Base-by-base conservation (phyloP, 2,797 vertebrate species). In the Fistularia tabacaria region DNA sequence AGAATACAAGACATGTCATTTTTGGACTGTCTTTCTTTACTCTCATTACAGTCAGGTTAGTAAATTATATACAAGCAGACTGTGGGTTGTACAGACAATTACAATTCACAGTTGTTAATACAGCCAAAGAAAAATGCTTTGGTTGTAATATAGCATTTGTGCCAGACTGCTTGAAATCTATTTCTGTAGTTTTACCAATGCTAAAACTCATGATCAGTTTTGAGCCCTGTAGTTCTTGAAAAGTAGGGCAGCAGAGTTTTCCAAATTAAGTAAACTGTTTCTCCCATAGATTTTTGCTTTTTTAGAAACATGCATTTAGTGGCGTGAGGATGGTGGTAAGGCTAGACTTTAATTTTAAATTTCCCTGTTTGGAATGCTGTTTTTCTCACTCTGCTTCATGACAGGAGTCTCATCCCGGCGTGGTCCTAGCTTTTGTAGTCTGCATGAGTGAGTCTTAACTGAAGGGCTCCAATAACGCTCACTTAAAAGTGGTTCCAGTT, bases 291-390 rank as follows among this genome's bases (percentile, higher is more conserved):
- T 80, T 78, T 67, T 25, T 57, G n/a, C 71, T 61, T 73, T 85
- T 87, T 86, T 78, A 74, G 66, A 76, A 86, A 80, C 84, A 38
- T 88, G 73, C 82, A 88, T 75, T 91, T 90, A 88, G 88, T 88
- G 90, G 89, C 85, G 77, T 71, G 54, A 84, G 70, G 62, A 77
- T 48, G 55, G 71, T 73, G 76, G 84, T 87, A 86, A 90, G 85
- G 69, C 73, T 74, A 87, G 81, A 87, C 80, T 82, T 86, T 77
- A 70, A 81, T 84, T 84, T 84, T 78, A 82, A 82, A 87, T 86
- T 86, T 83, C 61, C 70, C 73, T 73, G 60, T 66, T 84, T 70
- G 71, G 66, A 71, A 79, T 59, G 52, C 51, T n/a, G 61, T 54
- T 57, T 74, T 85, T 85, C 71, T 84, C 76, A 80, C 73, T 81